Percentiles rank a stretch among this genome's conserved stretches.
Conservation (phyloP, 2,113 vertebrate species). For the Siphamia tubifer region DNA sequence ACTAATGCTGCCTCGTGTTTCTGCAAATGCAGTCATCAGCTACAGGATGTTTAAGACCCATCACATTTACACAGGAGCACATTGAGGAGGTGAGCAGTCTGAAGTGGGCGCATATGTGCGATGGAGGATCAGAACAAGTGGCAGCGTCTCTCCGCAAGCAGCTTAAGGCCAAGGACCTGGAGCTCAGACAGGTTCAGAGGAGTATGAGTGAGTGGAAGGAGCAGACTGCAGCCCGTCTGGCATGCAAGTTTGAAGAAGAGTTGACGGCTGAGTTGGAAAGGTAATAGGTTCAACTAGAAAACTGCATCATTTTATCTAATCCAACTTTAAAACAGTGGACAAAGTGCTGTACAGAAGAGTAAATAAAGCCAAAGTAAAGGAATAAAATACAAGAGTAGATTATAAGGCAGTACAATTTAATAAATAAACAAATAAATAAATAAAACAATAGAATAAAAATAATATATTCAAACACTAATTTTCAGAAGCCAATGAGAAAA, state of each 20-base stretch:
- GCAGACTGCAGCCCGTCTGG: constrained; percentile 70
- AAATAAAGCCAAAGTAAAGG: no score
- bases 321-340: no score
- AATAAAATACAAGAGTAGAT: no score
- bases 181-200: constrained; percentile 75
- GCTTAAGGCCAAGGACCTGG: constrained; percentile 72
- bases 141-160: constrained; percentile 64
- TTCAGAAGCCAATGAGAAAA: no score
- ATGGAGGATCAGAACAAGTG: constrained; percentile 34
- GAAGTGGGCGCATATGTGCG: constrained; percentile 46
- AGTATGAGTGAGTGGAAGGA: constrained; percentile 78
- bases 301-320: no score
- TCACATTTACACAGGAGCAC: constrained; percentile 73
- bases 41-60: neutral
- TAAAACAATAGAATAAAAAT: no score
- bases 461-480: no score
- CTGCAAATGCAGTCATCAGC: neutral
- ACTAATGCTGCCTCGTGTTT: neutral
- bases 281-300: constrained; percentile 42
- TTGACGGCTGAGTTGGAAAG: constrained; percentile 75
- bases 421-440: no score
- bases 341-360: no score
- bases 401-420: no score
- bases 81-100: constrained; percentile 77
- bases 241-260: constrained; percentile 75